Conservation (phyloP, 2,888 invertebrate genomes). For the Brenthis ino region DNA sequence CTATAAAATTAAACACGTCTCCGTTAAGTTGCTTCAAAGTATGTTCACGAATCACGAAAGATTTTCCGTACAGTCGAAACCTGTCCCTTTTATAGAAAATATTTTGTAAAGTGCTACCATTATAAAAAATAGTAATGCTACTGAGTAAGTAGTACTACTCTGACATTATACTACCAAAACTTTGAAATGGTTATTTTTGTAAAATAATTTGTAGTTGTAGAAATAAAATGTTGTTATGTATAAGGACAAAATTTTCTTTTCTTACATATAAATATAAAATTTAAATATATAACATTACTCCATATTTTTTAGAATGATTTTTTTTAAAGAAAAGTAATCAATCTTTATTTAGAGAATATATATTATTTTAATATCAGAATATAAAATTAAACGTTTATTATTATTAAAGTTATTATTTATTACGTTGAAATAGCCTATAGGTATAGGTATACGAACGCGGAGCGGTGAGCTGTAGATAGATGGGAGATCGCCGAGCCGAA, state of each 20-base stretch:
- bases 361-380: too few relatives aligned
- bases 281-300: not conserved
- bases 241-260: too few relatives aligned
- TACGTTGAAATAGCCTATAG: too few relatives aligned
- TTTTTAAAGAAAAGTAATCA: too few relatives aligned
- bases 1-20: not conserved
- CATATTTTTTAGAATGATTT: too few relatives aligned
- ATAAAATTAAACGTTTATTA: too few relatives aligned
- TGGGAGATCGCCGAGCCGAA: too few relatives aligned
- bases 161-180: not conserved
- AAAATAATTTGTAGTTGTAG: not conserved
- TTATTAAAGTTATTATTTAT: too few relatives aligned
- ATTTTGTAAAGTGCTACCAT: not conserved
- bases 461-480: too few relatives aligned
- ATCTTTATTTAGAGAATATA: too few relatives aligned
- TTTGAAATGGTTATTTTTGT: not conserved
- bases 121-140: not conserved
- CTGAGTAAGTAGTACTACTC: not conserved
- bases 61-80: not conserved
- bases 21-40: not conserved
- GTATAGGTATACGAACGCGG: too few relatives aligned
- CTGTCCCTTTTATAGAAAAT: not conserved
- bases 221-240: not conserved
- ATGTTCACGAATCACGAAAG: not conserved
- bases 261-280: not conserved